These are phyloP conservation scores for Chaetodon auriga DNA, from an alignment of 2,113 vertebrate species.

Conservation along the genomic window DNA sequence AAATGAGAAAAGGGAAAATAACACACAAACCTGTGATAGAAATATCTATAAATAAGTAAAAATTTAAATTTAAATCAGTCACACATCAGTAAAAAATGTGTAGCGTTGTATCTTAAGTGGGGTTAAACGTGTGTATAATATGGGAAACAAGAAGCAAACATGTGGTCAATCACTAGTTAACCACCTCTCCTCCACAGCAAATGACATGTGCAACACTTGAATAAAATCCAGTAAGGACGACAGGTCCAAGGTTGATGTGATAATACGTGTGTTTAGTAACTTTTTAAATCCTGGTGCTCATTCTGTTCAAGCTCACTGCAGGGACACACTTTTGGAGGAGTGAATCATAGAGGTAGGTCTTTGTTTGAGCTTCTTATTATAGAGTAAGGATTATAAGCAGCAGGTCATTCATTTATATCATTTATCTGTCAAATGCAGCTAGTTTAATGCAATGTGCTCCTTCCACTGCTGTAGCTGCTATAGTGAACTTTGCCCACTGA, in stretches of 20 bases:
- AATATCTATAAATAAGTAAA: background rate
- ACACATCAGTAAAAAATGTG: too few species aligned
- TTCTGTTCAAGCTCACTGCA: slow-evolving; percentile 15
- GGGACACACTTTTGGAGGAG: slow-evolving; percentile 19
- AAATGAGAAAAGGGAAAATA: background rate
- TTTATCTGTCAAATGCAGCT: too few species aligned
- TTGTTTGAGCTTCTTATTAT: background rate
- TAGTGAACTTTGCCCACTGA: slow-evolving; percentile 34
- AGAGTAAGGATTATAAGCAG: background rate
- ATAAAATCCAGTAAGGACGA: slow-evolving; percentile 33
- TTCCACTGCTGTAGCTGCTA: background rate
- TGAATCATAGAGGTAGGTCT: slow-evolving; percentile 56
- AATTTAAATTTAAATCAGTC: too few species aligned
- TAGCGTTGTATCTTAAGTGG: background rate
- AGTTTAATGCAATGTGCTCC: background rate
- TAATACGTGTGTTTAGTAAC: slow-evolving; percentile 52
- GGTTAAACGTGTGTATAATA: background rate
- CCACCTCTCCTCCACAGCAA: background rate
- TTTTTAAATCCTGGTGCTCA: slow-evolving; percentile 11
- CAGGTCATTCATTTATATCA: background rate
- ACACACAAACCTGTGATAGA: background rate
- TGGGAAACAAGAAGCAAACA: background rate
- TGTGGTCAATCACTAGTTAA: background rate
- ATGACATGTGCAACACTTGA: slow-evolving; percentile 20
- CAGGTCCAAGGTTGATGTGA: slow-evolving; percentile 80